Conservation (phyloP, 2,888 invertebrate genomes). For the Ctena decussata region DNA sequence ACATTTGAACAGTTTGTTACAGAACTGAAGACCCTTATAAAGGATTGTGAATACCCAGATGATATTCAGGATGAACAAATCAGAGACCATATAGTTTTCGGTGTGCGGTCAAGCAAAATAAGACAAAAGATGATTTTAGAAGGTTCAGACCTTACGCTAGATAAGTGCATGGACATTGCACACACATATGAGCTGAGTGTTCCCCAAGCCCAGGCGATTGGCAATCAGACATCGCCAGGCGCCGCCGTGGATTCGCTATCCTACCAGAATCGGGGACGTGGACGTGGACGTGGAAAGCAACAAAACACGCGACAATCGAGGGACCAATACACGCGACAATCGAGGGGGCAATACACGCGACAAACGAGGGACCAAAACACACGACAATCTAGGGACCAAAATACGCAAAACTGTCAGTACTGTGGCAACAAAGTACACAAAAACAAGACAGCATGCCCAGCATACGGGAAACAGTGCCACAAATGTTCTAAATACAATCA, state of each 20-base stretch:
- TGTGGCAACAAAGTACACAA: neutral
- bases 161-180: slow-evolving; percentile 33
- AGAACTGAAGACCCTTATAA: slow-evolving; percentile 24
- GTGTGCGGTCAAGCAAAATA: slow-evolving; percentile 25
- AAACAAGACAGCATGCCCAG: neutral
- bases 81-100: slow-evolving; percentile 47
- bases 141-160: slow-evolving; percentile 29
- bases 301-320: too few species aligned
- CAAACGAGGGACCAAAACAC: neutral
- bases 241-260: neutral
- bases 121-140: slow-evolving; percentile 39
- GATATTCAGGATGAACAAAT: slow-evolving; percentile 7
- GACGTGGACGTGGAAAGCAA: neutral
- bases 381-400: neutral
- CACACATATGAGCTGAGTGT: slow-evolving; percentile 8
- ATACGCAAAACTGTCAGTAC: neutral
- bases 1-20: slow-evolving; percentile 53
- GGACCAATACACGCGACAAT: too few species aligned
- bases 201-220: neutral
- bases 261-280: neutral
- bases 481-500: too few species aligned
- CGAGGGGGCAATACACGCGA: neutral
- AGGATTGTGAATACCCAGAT: slow-evolving; percentile 12
- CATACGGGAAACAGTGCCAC: too few species aligned
- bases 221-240: neutral